Percentiles rank a stretch among this genome's conserved stretches.
These are phyloP conservation scores for Scalopus aquaticus DNA, from an alignment of 2,113 vertebrate species.

Conservation along the genomic window DNA sequence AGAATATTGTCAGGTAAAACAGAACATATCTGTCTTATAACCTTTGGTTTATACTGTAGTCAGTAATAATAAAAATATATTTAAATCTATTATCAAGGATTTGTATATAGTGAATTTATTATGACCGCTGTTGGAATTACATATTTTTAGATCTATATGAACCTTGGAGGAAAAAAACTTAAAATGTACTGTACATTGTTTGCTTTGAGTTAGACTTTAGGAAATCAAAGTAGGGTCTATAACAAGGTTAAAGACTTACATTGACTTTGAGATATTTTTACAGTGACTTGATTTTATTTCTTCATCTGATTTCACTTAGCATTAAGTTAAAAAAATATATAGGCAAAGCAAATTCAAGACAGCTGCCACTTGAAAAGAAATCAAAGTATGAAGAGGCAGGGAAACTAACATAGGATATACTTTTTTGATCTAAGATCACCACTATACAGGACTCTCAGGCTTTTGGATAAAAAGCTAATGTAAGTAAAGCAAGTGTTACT, in stretches of 20 bases:
- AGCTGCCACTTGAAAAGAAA: slow-evolving; percentile 50
- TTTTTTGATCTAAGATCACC: slow-evolving; percentile 28
- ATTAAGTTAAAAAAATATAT: slow-evolving; percentile 29
- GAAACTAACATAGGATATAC: neutral
- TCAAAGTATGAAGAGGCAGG: neutral
- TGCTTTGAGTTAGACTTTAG: neutral
- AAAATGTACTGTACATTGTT: neutral
- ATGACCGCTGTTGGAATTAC: neutral
- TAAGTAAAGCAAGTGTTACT: slow-evolving; percentile 23
- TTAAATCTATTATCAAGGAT: neutral
- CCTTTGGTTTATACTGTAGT: neutral
- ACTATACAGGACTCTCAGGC: neutral
- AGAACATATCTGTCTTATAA: neutral
- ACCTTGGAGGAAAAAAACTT: neutral
- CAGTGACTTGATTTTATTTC: neutral
- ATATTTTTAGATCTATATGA: neutral
- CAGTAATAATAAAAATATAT: neutral
- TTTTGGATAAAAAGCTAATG: neutral
- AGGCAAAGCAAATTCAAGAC: slow-evolving; percentile 35
- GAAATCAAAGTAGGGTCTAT: neutral
- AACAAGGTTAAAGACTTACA: neutral
- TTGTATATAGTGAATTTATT: slow-evolving; percentile 1
- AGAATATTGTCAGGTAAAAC: neutral
- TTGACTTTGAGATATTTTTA: slow-evolving; percentile 22
- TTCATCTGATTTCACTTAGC: slow-evolving; percentile 53